phyloP scores from a whole-genome alignment of 2,888 invertebrate species.

The Lycocerus yunnanus region DNA sequence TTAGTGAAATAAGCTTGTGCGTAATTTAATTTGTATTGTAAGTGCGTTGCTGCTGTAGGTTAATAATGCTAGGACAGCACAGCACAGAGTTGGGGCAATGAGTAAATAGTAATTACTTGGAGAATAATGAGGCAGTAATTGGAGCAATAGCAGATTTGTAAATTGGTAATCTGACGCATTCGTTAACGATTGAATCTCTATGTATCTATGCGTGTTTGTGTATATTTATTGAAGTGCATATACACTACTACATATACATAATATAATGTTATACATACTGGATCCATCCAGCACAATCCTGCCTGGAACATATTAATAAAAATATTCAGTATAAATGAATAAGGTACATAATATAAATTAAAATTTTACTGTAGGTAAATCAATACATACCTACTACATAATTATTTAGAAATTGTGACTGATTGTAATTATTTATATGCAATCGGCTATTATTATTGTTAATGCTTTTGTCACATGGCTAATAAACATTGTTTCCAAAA shows the following conservation, averaged over 20 bases:
- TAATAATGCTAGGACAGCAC: neutral
- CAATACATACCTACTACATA: neutral
- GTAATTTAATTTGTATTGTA: neutral
- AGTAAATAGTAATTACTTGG: conserved; percentile 55
- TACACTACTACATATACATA: too few species aligned
- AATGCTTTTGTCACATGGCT: neutral
- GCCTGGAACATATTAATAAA: neutral
- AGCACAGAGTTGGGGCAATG: neutral
- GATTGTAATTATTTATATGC: neutral
- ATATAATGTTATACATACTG: conserved; percentile 1
- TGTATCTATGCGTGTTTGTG: conserved; percentile 16
- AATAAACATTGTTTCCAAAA: neutral
- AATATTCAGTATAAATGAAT: neutral
- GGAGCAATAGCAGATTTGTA: conserved; percentile 58
- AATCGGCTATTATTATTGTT: neutral
- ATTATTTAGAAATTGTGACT: neutral
- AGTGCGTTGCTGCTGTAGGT: neutral
- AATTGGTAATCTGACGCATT: conserved; percentile 58
- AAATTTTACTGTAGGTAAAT: neutral
- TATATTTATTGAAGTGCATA: conserved; percentile 11
- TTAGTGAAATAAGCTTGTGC: neutral
- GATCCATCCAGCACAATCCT: neutral
- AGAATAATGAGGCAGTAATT: conserved; percentile 58
- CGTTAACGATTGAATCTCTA: conserved; percentile 43
- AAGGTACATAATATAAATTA: neutral